phyloP scores from a whole-genome alignment of 1,140 invertebrate species.

The Paracyclopina nana region DNA sequence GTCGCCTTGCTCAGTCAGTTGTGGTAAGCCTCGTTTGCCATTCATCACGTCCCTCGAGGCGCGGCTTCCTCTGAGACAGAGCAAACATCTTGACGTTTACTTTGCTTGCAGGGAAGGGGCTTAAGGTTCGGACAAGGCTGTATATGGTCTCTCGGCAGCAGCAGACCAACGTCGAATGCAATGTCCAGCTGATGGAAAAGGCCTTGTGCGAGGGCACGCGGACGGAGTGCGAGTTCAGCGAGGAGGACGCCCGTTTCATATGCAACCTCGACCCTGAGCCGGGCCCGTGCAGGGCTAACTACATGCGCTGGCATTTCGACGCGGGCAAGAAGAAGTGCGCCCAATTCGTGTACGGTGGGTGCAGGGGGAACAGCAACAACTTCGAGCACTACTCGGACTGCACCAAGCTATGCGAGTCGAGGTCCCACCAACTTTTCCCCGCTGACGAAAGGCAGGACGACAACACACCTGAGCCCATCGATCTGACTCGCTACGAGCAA shows the following conservation, averaged over 20 bases:
- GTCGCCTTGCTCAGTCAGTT: constrained; percentile 27
- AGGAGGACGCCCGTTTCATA: constrained; percentile 41
- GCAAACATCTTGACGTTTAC: too few species aligned
- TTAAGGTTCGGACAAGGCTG: constrained; percentile 42
- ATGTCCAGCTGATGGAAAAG: constrained; percentile 24
- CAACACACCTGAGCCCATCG: too few species aligned
- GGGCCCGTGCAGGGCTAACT: constrained; percentile 61
- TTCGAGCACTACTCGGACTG: constrained; percentile 58
- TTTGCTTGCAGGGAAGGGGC: constrained; percentile 42
- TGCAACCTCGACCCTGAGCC: constrained; percentile 28
- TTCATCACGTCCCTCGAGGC: not conserved
- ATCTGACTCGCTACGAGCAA: not conserved
- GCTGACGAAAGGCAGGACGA: not conserved
- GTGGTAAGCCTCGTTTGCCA: constrained; percentile 20
- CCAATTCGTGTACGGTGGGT: constrained; percentile 67
- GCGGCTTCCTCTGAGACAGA: too few species aligned
- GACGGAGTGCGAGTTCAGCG: constrained; percentile 44
- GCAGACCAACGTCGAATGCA: constrained; percentile 20
- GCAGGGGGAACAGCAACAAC: constrained; percentile 70
- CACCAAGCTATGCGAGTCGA: constrained; percentile 37
- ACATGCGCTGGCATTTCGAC: constrained; percentile 62
- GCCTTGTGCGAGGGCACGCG: constrained; percentile 29
- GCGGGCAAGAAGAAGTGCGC: constrained; percentile 45
- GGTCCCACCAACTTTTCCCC: not conserved
- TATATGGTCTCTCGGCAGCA: constrained; percentile 20